Evolutionary conservation across 2,888 invertebrate species (phyloP), one percentile per base, ranked within the genome.

Genomic region (Empis stercorea): DNA sequence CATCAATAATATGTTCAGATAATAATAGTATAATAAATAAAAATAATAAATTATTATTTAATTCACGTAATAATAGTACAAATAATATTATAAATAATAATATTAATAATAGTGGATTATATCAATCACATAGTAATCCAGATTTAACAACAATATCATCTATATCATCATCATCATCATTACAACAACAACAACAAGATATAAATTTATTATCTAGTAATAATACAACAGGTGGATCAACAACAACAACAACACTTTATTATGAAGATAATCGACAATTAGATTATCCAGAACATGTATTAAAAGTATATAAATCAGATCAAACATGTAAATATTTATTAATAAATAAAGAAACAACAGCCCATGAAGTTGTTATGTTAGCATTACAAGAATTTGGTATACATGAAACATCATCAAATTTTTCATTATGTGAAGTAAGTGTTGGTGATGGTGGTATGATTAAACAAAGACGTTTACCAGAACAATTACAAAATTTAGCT

Each of bases 321-420:
- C 97, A 97, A 73, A 91, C 92, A 37, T 97, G 89, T 77, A 96
- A 97, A 73, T 97, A 94, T 72, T 78, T 99, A 54, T 78, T 94
- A 52, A 89, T 99, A 49, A 92, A 95, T 67, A 95, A 95, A 73
- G 93, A 87, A 65, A 87, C 87, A 23, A 87, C 86, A 34, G 85
- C 86, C 9, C 82, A 87, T 61, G 86, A 87, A 68, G 95, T 99
- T 47, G 96, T 97, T 2, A 96, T 97, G 92, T 72, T 99, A 58
- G 89, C 97, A 1, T 73, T 99, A 47, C 88, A 91, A 65, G 95
- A 95, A 68, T 97, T 97, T 71, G 91, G 94, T 46, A 89, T 94
- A 57, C 87, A 89, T 45, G 94, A 95, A 62, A 85, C 89, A 17
- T 93, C 93, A 72, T 89, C 92, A 17, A 87, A 94, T 64, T 97